Conservation (phyloP, 2,888 invertebrate genomes). For the Ctena decussata region DNA sequence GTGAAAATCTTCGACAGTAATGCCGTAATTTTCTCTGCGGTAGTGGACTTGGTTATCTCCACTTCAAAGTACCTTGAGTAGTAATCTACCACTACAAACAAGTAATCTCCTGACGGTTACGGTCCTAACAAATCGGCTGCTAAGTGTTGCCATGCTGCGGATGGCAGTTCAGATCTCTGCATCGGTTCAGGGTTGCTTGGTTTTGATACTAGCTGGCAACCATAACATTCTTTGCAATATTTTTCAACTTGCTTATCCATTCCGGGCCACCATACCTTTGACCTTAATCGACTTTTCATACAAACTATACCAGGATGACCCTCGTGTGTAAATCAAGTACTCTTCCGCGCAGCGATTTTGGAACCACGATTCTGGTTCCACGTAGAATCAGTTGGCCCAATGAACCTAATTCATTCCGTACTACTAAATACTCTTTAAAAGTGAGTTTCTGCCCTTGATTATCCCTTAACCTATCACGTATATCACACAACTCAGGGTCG, state of each 20-base stretch:
- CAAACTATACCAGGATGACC: slow-evolving; percentile 48
- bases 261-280: slow-evolving; percentile 29
- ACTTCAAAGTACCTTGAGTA: slow-evolving; percentile 63
- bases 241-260: slow-evolving; percentile 35
- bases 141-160: slow-evolving; percentile 63
- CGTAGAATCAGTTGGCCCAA: slow-evolving; percentile 52
- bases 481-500: slow-evolving; percentile 37
- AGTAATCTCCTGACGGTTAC: slow-evolving; percentile 50
- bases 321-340: slow-evolving; percentile 36
- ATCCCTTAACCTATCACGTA: slow-evolving; percentile 12
- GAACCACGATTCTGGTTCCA: slow-evolving; percentile 48
- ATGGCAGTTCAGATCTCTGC: slow-evolving; percentile 33
- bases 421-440: slow-evolving; percentile 21
- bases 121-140: slow-evolving; percentile 66
- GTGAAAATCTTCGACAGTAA: slow-evolving; percentile 44
- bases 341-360: neutral
- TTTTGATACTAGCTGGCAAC: slow-evolving; percentile 48
- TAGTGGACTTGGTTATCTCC: slow-evolving; percentile 49
- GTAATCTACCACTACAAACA: slow-evolving; percentile 62
- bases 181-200: slow-evolving; percentile 45
- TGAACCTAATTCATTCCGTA: slow-evolving; percentile 33
- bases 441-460: slow-evolving; percentile 18
- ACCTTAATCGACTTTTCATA: slow-evolving; percentile 20
- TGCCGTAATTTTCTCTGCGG: slow-evolving; percentile 45
- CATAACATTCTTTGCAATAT: slow-evolving; percentile 52